Percentiles rank a stretch among this genome's conserved stretches.
These are phyloP conservation scores for Vespertilio murinus DNA, from an alignment of 2,797 vertebrate species.

Conservation along the genomic window DNA sequence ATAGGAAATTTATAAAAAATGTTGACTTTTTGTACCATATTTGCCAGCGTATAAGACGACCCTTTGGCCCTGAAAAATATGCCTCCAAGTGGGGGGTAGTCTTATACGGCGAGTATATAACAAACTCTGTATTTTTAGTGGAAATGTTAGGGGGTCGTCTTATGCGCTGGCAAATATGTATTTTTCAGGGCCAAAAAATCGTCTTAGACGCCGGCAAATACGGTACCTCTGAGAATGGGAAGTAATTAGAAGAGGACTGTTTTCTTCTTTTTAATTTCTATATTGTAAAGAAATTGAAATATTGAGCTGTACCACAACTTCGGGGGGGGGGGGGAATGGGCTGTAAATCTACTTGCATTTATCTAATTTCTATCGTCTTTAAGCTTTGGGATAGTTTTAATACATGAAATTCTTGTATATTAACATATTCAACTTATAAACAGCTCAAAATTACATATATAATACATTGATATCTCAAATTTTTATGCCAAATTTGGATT, in stretches of 20 bases:
- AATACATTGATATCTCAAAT: neutral
- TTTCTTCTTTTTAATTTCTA: conserved; percentile 22
- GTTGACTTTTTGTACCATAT: neutral
- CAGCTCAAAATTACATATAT: neutral
- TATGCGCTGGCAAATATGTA: too few relatives aligned
- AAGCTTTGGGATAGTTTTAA: conserved; percentile 37
- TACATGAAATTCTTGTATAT: neutral
- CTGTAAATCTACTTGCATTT: conserved; percentile 4
- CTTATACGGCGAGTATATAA: too few relatives aligned
- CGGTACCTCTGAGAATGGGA: neutral
- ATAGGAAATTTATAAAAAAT: conserved; percentile 38
- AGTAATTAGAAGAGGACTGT: neutral
- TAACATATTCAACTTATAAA: neutral
- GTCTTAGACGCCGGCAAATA: too few relatives aligned
- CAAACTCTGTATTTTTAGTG: too few relatives aligned
- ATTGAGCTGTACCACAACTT: neutral
- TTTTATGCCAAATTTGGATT: conserved; percentile 31
- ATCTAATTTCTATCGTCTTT: conserved; percentile 9
- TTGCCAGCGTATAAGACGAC: too few relatives aligned
- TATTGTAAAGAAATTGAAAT: conserved; percentile 40
- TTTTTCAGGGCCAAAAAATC: too few relatives aligned
- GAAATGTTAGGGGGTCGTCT: too few relatives aligned
- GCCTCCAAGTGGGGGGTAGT: too few relatives aligned
- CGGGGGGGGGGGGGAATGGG: neutral
- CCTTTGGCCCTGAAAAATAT: too few relatives aligned